A percentile compares a stretch with the other conserved stretches of the same genome.
Conservation (phyloP, 2,888 invertebrate genomes). For the Adineta ricciae region DNA sequence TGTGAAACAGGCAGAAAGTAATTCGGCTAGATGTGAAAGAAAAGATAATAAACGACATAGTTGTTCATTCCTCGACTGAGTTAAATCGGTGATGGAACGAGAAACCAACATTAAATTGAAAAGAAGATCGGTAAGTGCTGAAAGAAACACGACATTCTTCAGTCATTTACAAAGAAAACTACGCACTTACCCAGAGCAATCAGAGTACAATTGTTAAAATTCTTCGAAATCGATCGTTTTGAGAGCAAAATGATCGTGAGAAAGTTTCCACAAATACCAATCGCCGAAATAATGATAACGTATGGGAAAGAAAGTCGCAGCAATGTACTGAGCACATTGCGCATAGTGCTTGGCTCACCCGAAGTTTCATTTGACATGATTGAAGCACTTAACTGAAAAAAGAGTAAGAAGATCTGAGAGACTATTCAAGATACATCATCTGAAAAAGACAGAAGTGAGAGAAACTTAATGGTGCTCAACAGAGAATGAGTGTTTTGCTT, state of each 20-base stretch:
- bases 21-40: conserved; percentile 15
- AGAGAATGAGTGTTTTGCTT: too few relatives aligned
- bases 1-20: conserved; percentile 31
- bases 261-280: neutral
- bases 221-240: neutral
- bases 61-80: neutral
- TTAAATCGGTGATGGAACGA: neutral
- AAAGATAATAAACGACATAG: neutral
- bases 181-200: neutral
- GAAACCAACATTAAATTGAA: neutral
- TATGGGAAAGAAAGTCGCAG: neutral
- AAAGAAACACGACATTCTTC: neutral
- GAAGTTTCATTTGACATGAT: neutral
- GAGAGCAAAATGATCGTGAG: neutral
- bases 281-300: neutral
- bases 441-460: too few relatives aligned
- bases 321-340: neutral
- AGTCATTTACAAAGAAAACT: neutral
- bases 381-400: too few relatives aligned
- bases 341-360: neutral
- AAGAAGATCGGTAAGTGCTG: neutral
- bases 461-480: too few relatives aligned
- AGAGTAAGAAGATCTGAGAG: neutral
- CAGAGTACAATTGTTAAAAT: conserved; percentile 1
- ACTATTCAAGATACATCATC: neutral